Evolutionary conservation across 2,888 invertebrate species (phyloP).

Genomic region (Drosophila austrosaltans): DNA sequence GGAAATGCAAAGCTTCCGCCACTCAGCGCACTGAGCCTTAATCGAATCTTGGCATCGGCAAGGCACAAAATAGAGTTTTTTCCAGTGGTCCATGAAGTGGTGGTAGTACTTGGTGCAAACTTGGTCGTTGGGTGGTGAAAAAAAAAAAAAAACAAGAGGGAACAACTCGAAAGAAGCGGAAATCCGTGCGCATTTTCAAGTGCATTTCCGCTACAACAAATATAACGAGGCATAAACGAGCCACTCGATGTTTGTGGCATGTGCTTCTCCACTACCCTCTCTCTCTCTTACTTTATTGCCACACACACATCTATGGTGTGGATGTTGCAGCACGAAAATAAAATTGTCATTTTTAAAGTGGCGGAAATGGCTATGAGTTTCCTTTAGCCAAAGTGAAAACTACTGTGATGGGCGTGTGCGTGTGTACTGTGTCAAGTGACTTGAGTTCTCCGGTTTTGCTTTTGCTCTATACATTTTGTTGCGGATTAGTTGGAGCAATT

Average conservation of each 20-base stretch:
- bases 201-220: constrained; percentile 64
- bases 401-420: constrained; percentile 20
- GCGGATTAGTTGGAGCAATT: constrained; percentile 6
- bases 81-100: constrained; percentile 25
- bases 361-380: constrained; percentile 47
- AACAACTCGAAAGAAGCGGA: constrained; percentile 51
- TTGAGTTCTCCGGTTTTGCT: constrained; percentile 17
- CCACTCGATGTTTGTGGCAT: constrained; percentile 44
- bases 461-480: not conserved
- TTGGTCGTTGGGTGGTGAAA: not conserved
- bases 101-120: not conserved
- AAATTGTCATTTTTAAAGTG: constrained; percentile 46
- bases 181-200: constrained; percentile 66
- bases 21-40: constrained; percentile 37
- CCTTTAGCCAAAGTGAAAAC: constrained; percentile 44
- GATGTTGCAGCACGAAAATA: constrained; percentile 47
- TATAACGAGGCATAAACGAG: constrained; percentile 28
- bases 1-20: constrained; percentile 55
- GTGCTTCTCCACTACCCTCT: constrained; percentile 20
- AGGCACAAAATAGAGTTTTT: constrained; percentile 32
- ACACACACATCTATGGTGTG: not conserved
- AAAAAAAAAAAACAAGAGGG: constrained; percentile 15
- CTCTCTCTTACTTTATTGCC: not conserved
- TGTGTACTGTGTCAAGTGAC: constrained; percentile 43
- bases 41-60: constrained; percentile 7